Evolutionary conservation across 1,140 invertebrate species (phyloP).

Genomic region (Leptopilina clavipes): DNA sequence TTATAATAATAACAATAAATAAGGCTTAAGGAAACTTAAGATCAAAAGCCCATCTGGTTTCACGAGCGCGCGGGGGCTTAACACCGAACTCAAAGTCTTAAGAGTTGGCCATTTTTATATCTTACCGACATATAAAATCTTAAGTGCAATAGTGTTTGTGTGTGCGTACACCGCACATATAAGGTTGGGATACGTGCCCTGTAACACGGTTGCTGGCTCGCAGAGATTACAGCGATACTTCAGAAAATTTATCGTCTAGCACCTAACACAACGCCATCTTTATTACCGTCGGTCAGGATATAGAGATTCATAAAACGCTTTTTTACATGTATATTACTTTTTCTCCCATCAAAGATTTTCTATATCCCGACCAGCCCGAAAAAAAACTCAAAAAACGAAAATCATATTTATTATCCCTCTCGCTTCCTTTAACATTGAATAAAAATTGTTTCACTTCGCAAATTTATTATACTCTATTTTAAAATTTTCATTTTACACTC

Average conservation of each 20-base stretch:
- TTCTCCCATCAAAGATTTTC: slow-evolving; percentile 25
- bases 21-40: neutral
- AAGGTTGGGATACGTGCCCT: neutral
- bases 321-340: slow-evolving; percentile 30
- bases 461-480: neutral
- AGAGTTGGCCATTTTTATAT: slow-evolving; percentile 26
- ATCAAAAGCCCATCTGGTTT: slow-evolving; percentile 28
- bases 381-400: neutral
- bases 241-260: slow-evolving; percentile 28
- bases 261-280: slow-evolving; percentile 30
- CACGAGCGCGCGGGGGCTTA: slow-evolving; percentile 6
- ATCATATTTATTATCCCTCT: neutral
- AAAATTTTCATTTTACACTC: neutral
- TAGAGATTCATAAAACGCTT: slow-evolving; percentile 25
- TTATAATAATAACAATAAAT: slow-evolving; percentile 23
- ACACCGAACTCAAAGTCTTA: slow-evolving; percentile 29
- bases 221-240: slow-evolving; percentile 29
- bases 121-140: slow-evolving; percentile 26
- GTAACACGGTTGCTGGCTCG: neutral
- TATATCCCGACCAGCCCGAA: neutral
- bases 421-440: neutral
- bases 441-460: neutral
- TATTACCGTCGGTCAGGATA: slow-evolving; percentile 8
- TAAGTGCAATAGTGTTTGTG: slow-evolving; percentile 7
- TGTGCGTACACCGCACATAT: neutral